Conservation (phyloP, 2,888 invertebrate species). For the Microplitis deprimator region DNA sequence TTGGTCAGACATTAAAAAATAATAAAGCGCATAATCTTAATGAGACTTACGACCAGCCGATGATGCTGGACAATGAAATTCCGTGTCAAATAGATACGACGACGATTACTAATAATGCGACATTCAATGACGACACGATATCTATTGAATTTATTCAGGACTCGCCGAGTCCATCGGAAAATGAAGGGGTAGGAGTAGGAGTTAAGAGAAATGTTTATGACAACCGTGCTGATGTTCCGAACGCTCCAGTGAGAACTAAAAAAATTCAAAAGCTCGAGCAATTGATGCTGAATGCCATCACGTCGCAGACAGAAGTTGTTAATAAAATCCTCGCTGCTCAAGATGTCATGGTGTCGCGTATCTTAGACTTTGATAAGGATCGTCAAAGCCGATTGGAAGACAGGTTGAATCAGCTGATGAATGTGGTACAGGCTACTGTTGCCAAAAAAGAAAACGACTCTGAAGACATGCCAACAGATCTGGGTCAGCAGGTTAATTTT, state of each 20-base stretch:
- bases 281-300: conserved; percentile 67
- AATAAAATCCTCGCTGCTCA: conserved; percentile 69
- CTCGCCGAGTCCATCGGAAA: conserved; percentile 62
- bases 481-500: conserved; percentile 57
- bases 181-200: conserved; percentile 48
- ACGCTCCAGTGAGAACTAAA: conserved; percentile 65
- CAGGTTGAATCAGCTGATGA: conserved; percentile 66
- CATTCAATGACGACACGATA: conserved; percentile 67
- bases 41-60: conserved; percentile 58
- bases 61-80: conserved; percentile 49
- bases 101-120: conserved; percentile 67
- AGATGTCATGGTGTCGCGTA: conserved; percentile 66
- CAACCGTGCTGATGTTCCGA: conserved; percentile 61
- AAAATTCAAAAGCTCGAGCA: conserved; percentile 68
- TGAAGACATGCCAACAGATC: conserved; percentile 42
- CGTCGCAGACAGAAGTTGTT: conserved; percentile 68
- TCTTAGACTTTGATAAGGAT: conserved; percentile 66
- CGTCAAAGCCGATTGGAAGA: conserved; percentile 67
- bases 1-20: conserved; percentile 57
- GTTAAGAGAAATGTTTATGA: conserved; percentile 60
- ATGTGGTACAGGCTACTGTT: conserved; percentile 65
- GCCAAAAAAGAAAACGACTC: conserved; percentile 57
- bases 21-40: conserved; percentile 60
- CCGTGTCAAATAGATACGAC: conserved; percentile 59
- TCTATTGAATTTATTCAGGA: conserved; percentile 66